Percentiles rank a stretch among this genome's conserved stretches.
These are phyloP conservation scores for Actinia equina DNA, from an alignment of 64 coral and sea anemone species.

Conservation along the genomic window DNA sequence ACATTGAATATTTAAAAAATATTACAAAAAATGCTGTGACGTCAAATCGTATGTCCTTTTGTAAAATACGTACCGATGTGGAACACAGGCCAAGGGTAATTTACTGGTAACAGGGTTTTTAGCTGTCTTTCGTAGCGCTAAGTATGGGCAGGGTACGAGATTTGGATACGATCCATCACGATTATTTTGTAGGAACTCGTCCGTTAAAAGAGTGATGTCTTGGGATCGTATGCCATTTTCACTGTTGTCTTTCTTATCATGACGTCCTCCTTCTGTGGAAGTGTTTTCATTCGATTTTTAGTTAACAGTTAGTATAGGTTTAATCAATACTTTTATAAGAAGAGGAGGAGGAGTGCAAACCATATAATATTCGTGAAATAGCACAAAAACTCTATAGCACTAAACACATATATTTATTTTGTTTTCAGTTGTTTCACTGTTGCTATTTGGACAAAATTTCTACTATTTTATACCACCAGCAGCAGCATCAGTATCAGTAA, in stretches of 20 bases:
- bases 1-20: too few species aligned
- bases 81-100: background rate
- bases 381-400: too few species aligned
- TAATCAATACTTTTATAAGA: too few species aligned
- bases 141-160: background rate
- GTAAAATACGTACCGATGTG: background rate
- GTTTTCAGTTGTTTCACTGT: too few species aligned
- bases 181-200: slow-evolving; percentile 4
- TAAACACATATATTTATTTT: too few species aligned
- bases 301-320: too few species aligned
- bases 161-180: slow-evolving; percentile 1
- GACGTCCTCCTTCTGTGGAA: background rate
- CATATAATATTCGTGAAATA: too few species aligned
- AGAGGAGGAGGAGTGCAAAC: too few species aligned
- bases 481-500: too few species aligned
- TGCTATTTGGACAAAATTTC: too few species aligned
- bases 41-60: background rate
- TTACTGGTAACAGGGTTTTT: background rate
- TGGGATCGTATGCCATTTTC: background rate
- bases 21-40: too few species aligned
- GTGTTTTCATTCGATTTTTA: background rate
- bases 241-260: background rate
- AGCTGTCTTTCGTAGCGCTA: background rate
- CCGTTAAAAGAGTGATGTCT: background rate
- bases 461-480: too few species aligned